phyloP scores from a whole-genome alignment of 2,888 invertebrate genomes.

The Acleris laterana region DNA sequence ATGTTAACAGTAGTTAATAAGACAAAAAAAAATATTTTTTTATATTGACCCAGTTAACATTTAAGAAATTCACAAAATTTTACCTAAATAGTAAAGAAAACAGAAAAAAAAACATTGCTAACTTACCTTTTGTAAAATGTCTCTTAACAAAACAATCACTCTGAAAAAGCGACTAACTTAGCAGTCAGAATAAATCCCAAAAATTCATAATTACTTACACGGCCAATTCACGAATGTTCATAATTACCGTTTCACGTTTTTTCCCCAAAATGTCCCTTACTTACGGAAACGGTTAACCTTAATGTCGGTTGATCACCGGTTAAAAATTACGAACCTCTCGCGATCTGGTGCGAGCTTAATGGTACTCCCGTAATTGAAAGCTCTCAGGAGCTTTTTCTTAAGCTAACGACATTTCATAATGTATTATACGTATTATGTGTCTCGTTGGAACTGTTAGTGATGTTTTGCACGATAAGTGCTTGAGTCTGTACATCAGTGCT shows the following conservation, averaged over 20 bases:
- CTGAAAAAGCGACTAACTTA: too few species aligned
- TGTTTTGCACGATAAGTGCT: neutral
- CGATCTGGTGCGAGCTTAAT: constrained; percentile 17
- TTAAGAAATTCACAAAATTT: too few species aligned
- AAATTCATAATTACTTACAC: neutral
- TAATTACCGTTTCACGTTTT: constrained; percentile 1
- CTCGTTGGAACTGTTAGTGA: neutral
- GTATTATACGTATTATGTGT: too few species aligned
- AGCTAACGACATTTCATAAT: constrained; percentile 3
- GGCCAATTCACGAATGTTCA: neutral
- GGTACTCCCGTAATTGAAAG: neutral
- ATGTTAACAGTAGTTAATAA: too few species aligned
- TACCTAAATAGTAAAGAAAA: too few species aligned
- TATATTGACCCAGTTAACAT: too few species aligned
- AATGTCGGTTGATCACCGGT: constrained; percentile 47
- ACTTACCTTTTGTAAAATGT: too few species aligned
- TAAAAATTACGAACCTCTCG: constrained; percentile 36
- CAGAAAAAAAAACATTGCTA: too few species aligned
- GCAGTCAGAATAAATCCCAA: neutral
- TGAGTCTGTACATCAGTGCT: too few species aligned
- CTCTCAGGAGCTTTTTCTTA: neutral
- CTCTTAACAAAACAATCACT: too few species aligned
- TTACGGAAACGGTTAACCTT: constrained; percentile 47
- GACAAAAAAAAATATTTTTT: too few species aligned
- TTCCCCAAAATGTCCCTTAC: constrained; percentile 38